Evolutionary conservation across 2,888 invertebrate species (phyloP).

Genomic region (Xylota segnis): DNA sequence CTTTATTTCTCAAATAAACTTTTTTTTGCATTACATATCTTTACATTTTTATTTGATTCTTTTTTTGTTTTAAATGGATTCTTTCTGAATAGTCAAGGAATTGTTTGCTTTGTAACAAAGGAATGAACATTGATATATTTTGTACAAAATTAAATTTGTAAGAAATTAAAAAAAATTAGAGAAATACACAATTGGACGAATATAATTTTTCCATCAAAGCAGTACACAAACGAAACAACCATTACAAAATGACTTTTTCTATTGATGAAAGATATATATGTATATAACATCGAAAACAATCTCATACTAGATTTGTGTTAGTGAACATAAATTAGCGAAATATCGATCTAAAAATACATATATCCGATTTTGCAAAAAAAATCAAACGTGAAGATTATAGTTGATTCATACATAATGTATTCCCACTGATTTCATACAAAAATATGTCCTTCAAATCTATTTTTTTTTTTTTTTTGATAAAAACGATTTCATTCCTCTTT

Average conservation of each 20-base stretch:
- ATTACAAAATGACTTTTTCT: neutral
- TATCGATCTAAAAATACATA: conserved; percentile 25
- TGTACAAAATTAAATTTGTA: conserved; percentile 22
- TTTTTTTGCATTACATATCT: conserved; percentile 46
- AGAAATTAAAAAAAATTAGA: conserved; percentile 21
- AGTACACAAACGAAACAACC: conserved; percentile 9
- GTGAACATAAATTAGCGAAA: conserved; percentile 69
- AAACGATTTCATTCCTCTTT: conserved; percentile 30
- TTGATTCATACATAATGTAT: conserved; percentile 42
- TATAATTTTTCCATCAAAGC: neutral
- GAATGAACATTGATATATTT: conserved; percentile 55
- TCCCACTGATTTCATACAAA: conserved; percentile 63
- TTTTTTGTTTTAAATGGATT: conserved; percentile 15
- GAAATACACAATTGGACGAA: neutral
- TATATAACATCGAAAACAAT: conserved; percentile 23
- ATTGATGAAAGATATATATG: neutral
- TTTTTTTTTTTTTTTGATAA: conserved; percentile 46
- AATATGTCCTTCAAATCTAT: conserved; percentile 58
- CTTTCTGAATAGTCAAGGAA: conserved; percentile 36
- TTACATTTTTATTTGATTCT: conserved; percentile 32
- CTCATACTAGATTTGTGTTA: conserved; percentile 63
- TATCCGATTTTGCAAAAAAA: neutral
- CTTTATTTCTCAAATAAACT: conserved; percentile 57
- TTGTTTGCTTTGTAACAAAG: conserved; percentile 40
- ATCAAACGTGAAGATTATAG: conserved; percentile 12